A percentile compares a stretch with the other conserved stretches of the same genome.
These are phyloP conservation scores for Enteromius unitaeniatus DNA, from an alignment of 2,797 vertebrate species.

Conservation along the genomic window DNA sequence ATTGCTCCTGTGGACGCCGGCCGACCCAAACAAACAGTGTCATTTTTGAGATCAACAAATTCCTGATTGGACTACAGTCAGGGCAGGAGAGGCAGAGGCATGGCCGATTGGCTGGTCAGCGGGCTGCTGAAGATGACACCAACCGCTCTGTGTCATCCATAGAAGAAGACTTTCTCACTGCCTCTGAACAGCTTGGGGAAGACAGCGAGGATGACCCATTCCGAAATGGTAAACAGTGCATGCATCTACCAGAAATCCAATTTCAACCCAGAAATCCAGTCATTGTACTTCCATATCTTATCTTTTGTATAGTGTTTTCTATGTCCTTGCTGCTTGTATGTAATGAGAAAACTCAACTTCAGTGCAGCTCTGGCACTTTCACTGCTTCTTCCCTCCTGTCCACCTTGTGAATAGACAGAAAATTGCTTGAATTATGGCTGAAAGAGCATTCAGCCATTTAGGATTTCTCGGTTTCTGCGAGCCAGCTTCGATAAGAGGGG, in stretches of 20 bases:
- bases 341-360: constrained; percentile 13
- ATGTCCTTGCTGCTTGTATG: not conserved
- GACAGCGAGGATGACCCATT: constrained; percentile 89
- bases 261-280: not conserved
- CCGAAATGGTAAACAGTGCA: constrained; percentile 81
- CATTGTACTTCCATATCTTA: not conserved
- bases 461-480: not conserved
- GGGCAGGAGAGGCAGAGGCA: constrained; percentile 85
- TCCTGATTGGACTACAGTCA: constrained; percentile 91
- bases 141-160: constrained; percentile 96
- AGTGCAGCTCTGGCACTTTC: not conserved
- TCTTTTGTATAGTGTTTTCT: constrained; percentile 1
- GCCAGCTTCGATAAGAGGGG: not conserved
- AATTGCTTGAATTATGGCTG: constrained; percentile 28
- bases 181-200: constrained; percentile 93
- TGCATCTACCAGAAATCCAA: not conserved
- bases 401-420: constrained; percentile 2
- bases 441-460: constrained; percentile 5
- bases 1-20: constrained; percentile 80
- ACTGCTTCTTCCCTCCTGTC: not conserved
- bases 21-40: constrained; percentile 80
- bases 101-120: constrained; percentile 72
- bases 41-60: constrained; percentile 96
- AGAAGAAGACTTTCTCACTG: constrained; percentile 96
- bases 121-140: constrained; percentile 89